phyloP scores from a whole-genome alignment of 2,113 vertebrate species.

The Campylorhamphus procurvoides region DNA sequence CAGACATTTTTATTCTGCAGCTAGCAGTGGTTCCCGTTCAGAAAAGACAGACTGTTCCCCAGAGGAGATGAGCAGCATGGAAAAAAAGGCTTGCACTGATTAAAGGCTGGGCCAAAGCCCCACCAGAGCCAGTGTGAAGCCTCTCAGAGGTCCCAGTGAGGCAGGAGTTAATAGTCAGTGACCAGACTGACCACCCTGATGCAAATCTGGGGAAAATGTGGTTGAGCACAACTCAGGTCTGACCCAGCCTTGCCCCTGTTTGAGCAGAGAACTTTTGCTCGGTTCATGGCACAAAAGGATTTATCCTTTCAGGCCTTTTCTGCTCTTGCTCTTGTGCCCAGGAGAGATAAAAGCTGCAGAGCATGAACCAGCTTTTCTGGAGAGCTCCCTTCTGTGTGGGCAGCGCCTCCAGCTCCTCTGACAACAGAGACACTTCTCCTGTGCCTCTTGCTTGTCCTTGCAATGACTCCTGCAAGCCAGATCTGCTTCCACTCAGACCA shows the following conservation, averaged over 20 bases:
- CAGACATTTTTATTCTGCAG: neutral
- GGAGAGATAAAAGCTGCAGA: neutral
- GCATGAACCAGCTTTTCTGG: neutral
- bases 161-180: fast-evolving
- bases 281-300: neutral
- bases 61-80: neutral
- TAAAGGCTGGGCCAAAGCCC: neutral
- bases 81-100: neutral
- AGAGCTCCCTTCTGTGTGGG: neutral
- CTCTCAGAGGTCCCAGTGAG: neutral
- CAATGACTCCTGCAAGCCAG: neutral
- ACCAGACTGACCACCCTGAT: neutral
- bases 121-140: neutral
- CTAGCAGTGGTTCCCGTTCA: neutral
- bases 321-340: neutral
- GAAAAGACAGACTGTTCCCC: neutral
- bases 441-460: neutral
- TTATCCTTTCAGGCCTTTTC: neutral
- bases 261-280: neutral
- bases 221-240: neutral
- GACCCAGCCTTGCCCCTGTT: neutral
- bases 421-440: neutral
- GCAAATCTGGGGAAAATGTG: neutral
- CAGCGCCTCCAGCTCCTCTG: neutral
- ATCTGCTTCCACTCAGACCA: neutral